Base-by-base conservation (phyloP, 2,797 vertebrate species). In the Mus caroli region DNA sequence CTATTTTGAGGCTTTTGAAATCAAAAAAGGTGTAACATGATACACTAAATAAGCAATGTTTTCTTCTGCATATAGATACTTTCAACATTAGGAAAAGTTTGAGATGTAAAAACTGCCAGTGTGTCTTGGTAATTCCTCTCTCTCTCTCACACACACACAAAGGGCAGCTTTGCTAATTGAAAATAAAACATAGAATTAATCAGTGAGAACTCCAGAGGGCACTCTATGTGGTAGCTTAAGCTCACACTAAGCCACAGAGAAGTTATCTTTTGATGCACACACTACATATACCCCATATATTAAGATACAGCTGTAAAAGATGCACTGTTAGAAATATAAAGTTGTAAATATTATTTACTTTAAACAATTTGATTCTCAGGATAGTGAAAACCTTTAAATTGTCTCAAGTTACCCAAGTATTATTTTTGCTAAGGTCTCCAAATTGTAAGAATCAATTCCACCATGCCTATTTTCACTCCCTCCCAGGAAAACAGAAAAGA, bases 1-100 rank as follows among this genome's bases (percentile, higher is more conserved):
- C 8, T 88, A 31, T 89, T 83, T 85, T 92, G 67, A 94, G 13
- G 5, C 58, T 93, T 95, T 28, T 92, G 93, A 94, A 94, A 95
- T 87, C 91, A 92, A 94, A 54, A 54, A 73, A 91, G 11, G 1
- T 75, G 9, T 69, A n/a, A 83, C 87, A 34, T 37, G 19, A 92
- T 82, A 76, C 19, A 17, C 15, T 94, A 20, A 97, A 88, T 91
- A 85, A 93, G 17, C 14, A 50, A 88, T 69, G 15, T 9, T 94
- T 96, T 89, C 24, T 88, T 95, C 82, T 89, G 31, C 67, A 92
- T 90, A 71, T n/a, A 88, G 2, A 86, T 91, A 88, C 46, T 14
- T 95, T 92, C 24, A 71, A 78, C 6, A 58, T 69, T 62, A 96
- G 20, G 76, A 52, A 82, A 96, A 69, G 4, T 83, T 34, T 94